Evolutionary conservation across 2,888 invertebrate genomes (phyloP).

Genomic region (Stenchaetothrips biformis): DNA sequence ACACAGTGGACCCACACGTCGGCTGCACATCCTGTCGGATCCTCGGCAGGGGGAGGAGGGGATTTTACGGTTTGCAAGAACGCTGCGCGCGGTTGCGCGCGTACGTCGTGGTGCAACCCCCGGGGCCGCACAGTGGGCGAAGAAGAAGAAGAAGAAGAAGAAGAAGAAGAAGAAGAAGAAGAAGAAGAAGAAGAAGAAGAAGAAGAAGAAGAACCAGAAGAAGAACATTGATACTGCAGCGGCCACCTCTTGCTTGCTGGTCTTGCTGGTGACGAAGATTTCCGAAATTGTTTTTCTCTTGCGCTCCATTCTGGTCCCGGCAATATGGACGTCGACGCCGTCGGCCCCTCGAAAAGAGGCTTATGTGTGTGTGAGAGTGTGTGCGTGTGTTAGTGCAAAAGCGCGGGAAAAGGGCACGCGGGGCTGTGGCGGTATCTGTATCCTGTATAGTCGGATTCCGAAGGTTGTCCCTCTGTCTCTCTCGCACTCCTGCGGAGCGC

Average conservation of each 20-base stretch:
- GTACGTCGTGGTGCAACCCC: neutral
- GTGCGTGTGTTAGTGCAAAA: neutral
- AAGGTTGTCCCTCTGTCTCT: too few species aligned
- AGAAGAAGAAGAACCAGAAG: too few species aligned
- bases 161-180: neutral
- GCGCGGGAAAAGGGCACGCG: neutral
- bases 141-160: neutral
- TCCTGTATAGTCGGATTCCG: neutral
- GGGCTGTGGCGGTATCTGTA: constrained; percentile 7
- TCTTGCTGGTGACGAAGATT: too few species aligned
- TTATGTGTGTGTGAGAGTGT: too few species aligned
- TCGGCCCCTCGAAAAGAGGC: too few species aligned
- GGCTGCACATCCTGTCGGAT: neutral
- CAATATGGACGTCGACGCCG: too few species aligned
- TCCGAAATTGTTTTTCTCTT: too few species aligned
- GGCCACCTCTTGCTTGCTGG: too few species aligned
- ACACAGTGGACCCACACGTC: neutral
- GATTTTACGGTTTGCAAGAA: neutral
- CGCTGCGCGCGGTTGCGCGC: neutral
- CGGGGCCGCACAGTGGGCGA: neutral
- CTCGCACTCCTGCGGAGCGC: too few species aligned
- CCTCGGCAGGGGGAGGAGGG: neutral
- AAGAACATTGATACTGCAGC: too few species aligned
- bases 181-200: too few species aligned
- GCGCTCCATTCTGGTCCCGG: too few species aligned